Evolutionary conservation across 2,113 vertebrate genomes (phyloP).

Genomic region (Ondatra zibethicus): DNA sequence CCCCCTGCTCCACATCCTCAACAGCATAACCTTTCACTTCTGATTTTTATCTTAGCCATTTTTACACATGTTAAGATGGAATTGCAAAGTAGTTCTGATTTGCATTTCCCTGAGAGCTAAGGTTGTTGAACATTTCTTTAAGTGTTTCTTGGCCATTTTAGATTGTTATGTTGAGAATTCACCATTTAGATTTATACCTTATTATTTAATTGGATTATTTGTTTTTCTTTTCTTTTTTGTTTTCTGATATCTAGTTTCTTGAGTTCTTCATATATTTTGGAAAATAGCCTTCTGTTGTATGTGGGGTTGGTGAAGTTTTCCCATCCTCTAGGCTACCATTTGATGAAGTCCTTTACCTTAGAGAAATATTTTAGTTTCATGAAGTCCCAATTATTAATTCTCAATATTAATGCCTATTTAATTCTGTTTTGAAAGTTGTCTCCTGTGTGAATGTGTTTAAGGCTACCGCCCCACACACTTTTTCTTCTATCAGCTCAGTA

Average conservation of each 20-base stretch:
- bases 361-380: neutral
- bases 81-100: neutral
- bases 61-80: neutral
- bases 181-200: neutral
- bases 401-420: rapidly evolving
- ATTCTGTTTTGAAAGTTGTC: neutral
- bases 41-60: neutral
- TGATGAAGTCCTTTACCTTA: neutral
- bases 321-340: neutral
- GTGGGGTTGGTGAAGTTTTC: neutral
- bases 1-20: neutral
- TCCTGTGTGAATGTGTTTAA: neutral
- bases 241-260: neutral
- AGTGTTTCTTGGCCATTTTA: neutral
- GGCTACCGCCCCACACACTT: no score
- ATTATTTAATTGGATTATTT: neutral
- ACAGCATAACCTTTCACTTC: neutral
- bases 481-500: neutral
- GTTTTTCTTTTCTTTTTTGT: neutral
- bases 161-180: neutral
- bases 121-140: neutral
- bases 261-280: neutral
- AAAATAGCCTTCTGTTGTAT: neutral
- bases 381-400: neutral
- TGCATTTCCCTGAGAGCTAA: neutral